Percentiles rank a stretch among this genome's conserved stretches.
Evolutionary conservation across 2,113 vertebrate genomes (phyloP).

Genomic region (Gambusia holbrooki): DNA sequence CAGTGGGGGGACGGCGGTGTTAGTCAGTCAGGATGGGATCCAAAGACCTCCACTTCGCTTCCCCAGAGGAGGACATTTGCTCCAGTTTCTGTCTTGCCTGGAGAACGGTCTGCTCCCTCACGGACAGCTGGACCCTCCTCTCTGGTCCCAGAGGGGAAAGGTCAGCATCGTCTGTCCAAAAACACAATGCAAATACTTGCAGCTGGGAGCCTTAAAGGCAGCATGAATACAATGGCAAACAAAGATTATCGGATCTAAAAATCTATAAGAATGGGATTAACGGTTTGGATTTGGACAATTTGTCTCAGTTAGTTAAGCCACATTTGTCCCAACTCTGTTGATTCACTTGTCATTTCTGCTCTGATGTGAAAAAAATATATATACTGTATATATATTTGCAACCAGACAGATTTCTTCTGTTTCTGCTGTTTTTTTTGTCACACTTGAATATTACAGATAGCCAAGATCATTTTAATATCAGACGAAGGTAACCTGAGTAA

Average conservation of each 20-base stretch:
- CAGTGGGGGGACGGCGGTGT: conserved; percentile 94
- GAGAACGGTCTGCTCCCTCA: conserved; percentile 96
- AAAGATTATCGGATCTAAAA: conserved; percentile 40
- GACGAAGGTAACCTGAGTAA: not conserved
- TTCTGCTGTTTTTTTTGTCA: not conserved
- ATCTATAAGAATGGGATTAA: conserved; percentile 41
- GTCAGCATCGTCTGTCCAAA: conserved; percentile 70
- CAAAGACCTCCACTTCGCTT: conserved; percentile 94
- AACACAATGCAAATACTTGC: not conserved
- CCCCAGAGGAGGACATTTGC: conserved; percentile 92
- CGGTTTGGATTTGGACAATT: not conserved
- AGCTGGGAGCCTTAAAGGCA: not conserved
- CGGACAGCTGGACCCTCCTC: conserved; percentile 94
- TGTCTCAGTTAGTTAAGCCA: conserved; percentile 30
- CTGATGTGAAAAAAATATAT: too few species aligned
- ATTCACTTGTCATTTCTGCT: conserved; percentile 37
- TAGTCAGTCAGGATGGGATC: conserved; percentile 98
- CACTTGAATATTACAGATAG: not conserved
- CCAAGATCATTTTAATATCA: not conserved
- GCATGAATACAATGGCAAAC: conserved; percentile 5
- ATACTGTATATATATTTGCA: too few species aligned
- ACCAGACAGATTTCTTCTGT: not conserved
- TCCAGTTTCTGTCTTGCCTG: conserved; percentile 97
- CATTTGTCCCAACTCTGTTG: conserved; percentile 42
- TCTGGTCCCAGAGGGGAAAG: conserved; percentile 98